A percentile compares a stretch with the other conserved stretches of the same genome.
These are phyloP conservation scores for Pammene fasciana DNA, from an alignment of 2,888 invertebrate species.

Conservation along the genomic window DNA sequence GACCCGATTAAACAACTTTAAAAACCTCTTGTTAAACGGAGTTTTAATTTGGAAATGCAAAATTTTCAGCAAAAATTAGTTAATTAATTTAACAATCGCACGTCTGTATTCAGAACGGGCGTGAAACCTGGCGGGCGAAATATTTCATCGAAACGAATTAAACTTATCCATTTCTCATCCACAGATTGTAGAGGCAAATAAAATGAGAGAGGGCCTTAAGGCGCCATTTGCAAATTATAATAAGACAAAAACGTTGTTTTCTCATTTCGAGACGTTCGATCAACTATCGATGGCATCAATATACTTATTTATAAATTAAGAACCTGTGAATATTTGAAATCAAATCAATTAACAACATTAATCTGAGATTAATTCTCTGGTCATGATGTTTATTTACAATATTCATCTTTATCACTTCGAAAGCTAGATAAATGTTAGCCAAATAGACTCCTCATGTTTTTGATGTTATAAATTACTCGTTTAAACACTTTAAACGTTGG, in stretches of 20 bases:
- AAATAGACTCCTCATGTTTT: no score
- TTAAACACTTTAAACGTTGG: no score
- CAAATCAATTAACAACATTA: no score
- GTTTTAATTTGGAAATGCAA: slow-evolving; percentile 21
- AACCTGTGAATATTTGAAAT: no score
- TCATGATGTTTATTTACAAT: no score
- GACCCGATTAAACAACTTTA: background rate
- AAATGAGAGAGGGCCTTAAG: background rate
- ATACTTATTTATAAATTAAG: no score
- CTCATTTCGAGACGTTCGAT: no score
- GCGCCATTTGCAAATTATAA: background rate
- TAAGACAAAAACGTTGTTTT: background rate
- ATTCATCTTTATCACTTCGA: no score
- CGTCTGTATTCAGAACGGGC: slow-evolving; percentile 35
- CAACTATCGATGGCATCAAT: no score
- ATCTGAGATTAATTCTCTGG: no score
- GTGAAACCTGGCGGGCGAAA: slow-evolving; percentile 31
- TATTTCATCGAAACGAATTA: slow-evolving; percentile 33
- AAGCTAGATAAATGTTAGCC: no score
- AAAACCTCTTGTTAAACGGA: slow-evolving; percentile 19
- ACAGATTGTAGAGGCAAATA: slow-evolving; percentile 25
- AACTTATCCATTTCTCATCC: slow-evolving; percentile 31
- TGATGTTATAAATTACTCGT: no score
- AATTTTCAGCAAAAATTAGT: slow-evolving; percentile 27
- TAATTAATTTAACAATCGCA: slow-evolving; percentile 36